Evolutionary conservation across 2,113 vertebrate species (phyloP).

Genomic region (Leiothrix lutea): DNA sequence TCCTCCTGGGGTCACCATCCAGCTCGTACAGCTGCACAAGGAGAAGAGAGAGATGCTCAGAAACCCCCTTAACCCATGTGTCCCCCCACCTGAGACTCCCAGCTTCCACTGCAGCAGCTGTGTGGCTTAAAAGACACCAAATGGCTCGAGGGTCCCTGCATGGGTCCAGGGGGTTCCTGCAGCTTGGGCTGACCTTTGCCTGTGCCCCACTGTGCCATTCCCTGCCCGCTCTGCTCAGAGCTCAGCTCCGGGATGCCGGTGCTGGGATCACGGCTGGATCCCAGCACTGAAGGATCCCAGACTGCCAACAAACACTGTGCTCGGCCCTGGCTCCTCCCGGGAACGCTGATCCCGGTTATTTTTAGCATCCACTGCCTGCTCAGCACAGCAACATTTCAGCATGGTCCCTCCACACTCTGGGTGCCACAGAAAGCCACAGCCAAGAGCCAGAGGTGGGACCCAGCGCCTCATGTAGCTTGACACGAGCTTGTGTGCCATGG

Average conservation of each 20-base stretch:
- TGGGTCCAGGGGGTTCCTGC: fast-evolving
- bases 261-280: neutral
- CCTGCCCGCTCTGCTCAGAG: fast-evolving
- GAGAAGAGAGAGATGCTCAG: neutral
- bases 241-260: fast-evolving
- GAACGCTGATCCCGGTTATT: neutral
- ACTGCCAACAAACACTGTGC: fast-evolving
- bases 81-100: neutral
- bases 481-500: neutral
- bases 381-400: neutral
- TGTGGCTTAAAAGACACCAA: neutral
- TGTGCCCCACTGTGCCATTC: neutral
- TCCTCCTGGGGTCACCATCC: constrained; percentile 91
- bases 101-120: fast-evolving
- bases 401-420: neutral
- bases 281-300: neutral
- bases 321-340: neutral
- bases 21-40: constrained; percentile 88
- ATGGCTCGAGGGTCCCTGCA: fast-evolving
- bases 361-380: neutral
- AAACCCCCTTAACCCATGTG: fast-evolving
- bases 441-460: neutral
- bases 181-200: neutral
- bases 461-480: neutral
- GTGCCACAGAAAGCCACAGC: neutral